Base-by-base conservation (phyloP, 2,888 invertebrate genomes). In the Dasysyrphus albostriatus region DNA sequence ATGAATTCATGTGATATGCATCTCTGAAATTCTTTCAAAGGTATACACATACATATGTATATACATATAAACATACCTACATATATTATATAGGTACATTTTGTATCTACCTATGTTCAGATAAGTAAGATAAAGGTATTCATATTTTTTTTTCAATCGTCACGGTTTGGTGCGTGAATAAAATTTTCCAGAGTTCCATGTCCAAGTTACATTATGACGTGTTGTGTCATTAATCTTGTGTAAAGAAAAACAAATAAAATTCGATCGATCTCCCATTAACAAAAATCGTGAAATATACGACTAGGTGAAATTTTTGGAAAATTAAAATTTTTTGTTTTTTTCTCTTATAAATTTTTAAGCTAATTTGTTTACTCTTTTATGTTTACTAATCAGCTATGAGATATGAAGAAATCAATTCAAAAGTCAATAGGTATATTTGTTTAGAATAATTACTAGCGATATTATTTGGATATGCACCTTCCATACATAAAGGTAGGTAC, bases 141-240 rank as follows among this genome's bases (percentile, higher is more conserved):
- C 37, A 10, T 58, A 19, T 75, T 69, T 59, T 69, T 54, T 49
- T 63, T 16, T 63, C 14, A 29, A 2, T 37, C 61, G 77, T 51
- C 59, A 67, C 61, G 83, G 78, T 61, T 34, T 51, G 59, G 19
- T 74, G 72, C 59, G 9, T 63, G 69, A 73, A 69, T 77, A 54
- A 78, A 83, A 70, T 83, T 78, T 69, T 78, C 61, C 78, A 74
- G 73, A 19, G 34, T 73, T 65, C 58, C 59, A 73, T 61, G 73
- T 69, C 78, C 67, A 44, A 72, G 72, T 83, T 83, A 76, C 77
- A 83, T 74, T 74, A 69, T 69, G 73, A 78, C 59, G 56, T 76
- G 85, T 77, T 81, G 81, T 77, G 85, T 81, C 80, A 85, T 76
- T 77, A 69, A 81, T 85, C 77, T 76, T 77, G 67, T 75, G 84